phyloP scores from a whole-genome alignment of 2,113 vertebrate species.

The Apodemus sylvaticus region DNA sequence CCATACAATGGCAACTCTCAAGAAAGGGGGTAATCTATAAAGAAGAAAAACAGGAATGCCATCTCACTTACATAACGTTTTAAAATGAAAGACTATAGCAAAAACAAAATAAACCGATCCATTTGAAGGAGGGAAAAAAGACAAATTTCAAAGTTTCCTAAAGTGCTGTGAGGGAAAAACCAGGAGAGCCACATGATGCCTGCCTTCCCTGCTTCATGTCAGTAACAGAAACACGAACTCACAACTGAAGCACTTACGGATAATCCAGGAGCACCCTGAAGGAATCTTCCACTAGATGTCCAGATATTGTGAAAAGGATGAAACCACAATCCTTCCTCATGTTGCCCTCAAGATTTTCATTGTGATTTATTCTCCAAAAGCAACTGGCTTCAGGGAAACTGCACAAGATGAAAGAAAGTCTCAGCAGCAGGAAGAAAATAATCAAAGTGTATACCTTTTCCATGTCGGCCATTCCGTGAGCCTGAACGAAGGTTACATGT shows the following conservation, averaged over 20 bases:
- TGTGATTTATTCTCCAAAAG: neutral
- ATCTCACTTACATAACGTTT: neutral
- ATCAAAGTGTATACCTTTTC: neutral
- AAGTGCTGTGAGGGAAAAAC: neutral
- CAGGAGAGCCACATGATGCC: neutral
- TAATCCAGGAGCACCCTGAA: neutral
- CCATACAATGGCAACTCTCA: neutral
- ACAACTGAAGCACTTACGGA: neutral
- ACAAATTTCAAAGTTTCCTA: neutral
- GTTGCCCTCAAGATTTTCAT: neutral
- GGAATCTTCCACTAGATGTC: neutral
- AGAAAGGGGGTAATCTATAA: neutral
- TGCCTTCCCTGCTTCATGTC: neutral
- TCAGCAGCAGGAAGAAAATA: neutral
- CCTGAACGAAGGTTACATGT: neutral
- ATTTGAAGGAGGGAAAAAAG: neutral
- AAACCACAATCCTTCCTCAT: neutral
- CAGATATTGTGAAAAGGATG: neutral
- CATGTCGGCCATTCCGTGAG: neutral
- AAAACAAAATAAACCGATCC: neutral
- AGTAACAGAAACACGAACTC: neutral
- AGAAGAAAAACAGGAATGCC: neutral
- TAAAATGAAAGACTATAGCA: neutral
- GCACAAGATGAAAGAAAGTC: neutral
- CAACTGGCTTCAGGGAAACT: neutral